Conservation (phyloP, 2,797 vertebrate species). For the Lepus townsendii region DNA sequence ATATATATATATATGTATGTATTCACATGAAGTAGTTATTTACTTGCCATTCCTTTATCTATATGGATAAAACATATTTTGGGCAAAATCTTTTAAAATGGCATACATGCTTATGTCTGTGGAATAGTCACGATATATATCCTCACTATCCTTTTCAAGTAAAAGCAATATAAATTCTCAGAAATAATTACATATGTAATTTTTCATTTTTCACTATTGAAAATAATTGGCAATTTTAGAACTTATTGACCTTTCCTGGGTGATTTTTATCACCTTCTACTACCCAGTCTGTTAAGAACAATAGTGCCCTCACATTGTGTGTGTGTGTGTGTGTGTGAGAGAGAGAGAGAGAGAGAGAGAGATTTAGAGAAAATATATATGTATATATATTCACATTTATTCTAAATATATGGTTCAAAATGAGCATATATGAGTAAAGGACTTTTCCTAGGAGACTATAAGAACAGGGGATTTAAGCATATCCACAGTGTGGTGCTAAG, state of each 20-base stretch:
- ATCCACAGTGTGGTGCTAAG: neutral
- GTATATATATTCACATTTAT: neutral
- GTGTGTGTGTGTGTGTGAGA: neutral
- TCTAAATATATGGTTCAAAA: neutral
- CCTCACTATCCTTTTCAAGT: neutral
- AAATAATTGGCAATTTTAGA: neutral
- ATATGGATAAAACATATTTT: neutral
- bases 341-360: too few relatives aligned
- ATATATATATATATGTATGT: neutral
- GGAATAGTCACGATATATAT: neutral
- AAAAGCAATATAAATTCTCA: constrained; percentile 35
- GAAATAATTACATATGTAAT: neutral
- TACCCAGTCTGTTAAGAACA: neutral
- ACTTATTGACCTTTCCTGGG: neutral
- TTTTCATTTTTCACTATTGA: constrained; percentile 1
- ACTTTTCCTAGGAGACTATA: neutral
- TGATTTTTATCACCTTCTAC: neutral
- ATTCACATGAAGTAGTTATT: constrained; percentile 28
- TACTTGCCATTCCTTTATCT: neutral
- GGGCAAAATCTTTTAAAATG: neutral
- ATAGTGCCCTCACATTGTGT: neutral
- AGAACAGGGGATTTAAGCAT: neutral
- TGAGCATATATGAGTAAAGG: neutral
- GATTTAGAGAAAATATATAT: too few relatives aligned
- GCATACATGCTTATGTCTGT: neutral